Percentiles rank a stretch among this genome's conserved stretches.
Conservation (phyloP, 2,888 invertebrate species). For the Amblyteles armatorius region DNA sequence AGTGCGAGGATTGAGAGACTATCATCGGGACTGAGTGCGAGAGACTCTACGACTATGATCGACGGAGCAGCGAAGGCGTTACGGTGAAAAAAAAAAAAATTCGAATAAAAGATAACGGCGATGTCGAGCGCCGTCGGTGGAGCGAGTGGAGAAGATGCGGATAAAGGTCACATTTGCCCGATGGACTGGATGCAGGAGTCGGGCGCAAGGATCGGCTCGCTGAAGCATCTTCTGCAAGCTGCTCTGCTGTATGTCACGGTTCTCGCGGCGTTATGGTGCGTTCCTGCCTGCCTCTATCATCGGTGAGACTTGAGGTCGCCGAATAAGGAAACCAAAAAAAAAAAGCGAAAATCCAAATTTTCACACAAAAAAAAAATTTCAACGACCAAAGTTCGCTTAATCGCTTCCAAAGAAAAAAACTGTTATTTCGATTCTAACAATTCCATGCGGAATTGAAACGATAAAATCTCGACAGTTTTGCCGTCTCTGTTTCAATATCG, state of each 20-base stretch:
- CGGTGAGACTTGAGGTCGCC: conserved; percentile 75
- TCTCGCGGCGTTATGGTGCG: conserved; percentile 77
- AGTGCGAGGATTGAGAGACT: no score
- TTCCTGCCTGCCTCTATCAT: conserved; percentile 77
- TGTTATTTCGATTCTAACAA: no score
- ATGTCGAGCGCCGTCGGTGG: background rate
- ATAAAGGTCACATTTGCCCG: conserved; percentile 70
- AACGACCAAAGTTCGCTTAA: no score
- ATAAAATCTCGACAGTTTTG: no score
- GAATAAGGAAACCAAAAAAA: background rate
- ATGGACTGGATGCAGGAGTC: conserved; percentile 75
- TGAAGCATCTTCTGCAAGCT: conserved; percentile 77
- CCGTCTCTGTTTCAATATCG: no score
- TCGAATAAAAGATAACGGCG: background rate
- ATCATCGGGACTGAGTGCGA: no score
- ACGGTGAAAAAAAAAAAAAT: background rate
- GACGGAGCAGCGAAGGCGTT: background rate
- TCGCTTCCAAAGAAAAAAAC: no score
- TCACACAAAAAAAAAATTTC: no score
- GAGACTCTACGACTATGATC: no score
- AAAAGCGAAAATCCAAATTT: no score
- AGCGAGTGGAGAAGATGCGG: background rate
- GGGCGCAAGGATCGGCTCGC: conserved; percentile 70
- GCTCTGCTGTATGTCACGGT: conserved; percentile 77
- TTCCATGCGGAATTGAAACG: no score